Percentiles rank a stretch among this genome's conserved stretches.
These are phyloP conservation scores for Neomonachus schauinslandi DNA, from an alignment of 2,113 vertebrate species.

Conservation along the genomic window DNA sequence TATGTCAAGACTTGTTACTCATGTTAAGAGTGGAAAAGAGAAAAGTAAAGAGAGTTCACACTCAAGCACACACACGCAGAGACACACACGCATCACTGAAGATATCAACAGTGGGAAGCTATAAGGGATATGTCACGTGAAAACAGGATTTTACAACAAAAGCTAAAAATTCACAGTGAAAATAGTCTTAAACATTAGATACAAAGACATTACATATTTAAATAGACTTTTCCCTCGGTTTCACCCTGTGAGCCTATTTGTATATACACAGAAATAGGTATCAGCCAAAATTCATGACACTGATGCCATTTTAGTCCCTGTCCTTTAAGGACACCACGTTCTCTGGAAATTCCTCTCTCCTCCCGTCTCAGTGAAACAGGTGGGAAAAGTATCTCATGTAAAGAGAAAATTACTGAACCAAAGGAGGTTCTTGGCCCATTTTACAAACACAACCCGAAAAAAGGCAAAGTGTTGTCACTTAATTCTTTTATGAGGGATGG, in stretches of 20 bases:
- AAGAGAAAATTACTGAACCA: not conserved
- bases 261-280: not conserved
- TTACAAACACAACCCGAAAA: not conserved
- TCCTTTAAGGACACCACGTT: not conserved
- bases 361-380: not conserved
- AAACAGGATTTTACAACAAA: not conserved
- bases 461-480: not conserved
- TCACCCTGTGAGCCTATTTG: not conserved
- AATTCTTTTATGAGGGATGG: not conserved
- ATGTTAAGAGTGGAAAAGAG: not conserved
- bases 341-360: not conserved
- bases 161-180: not conserved
- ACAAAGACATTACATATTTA: constrained; percentile 3
- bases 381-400: not conserved
- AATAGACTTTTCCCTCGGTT: not conserved
- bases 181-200: not conserved
- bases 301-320: not conserved
- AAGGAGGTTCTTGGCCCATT: not conserved
- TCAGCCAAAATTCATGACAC: not conserved
- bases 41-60: not conserved
- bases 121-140: not conserved
- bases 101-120: not conserved
- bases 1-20: not conserved
- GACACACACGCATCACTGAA: not conserved
- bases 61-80: not conserved